Evolutionary conservation across 1,140 invertebrate species (phyloP), one percentile per base, ranked within the genome.

Genomic region (Triops longicaudatus): DNA sequence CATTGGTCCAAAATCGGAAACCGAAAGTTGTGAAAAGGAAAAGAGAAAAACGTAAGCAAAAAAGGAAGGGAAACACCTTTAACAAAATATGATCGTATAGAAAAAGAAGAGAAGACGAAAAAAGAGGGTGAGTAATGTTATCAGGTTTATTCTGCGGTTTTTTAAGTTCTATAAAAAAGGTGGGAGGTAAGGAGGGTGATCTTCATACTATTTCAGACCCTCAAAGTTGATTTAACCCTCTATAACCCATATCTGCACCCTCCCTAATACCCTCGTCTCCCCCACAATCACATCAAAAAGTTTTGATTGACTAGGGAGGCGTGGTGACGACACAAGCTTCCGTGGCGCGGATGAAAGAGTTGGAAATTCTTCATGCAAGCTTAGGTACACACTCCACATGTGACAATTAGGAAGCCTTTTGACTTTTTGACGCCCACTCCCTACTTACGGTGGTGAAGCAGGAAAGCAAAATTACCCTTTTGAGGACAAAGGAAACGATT

Each of bases 271-370:
- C 50, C 9, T 22, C 50, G 2, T 37, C 31, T 37, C 22, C 50
- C 50, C 50, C 50, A 63, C 50, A 63, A 63, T 63, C 50, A n/a
- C 50, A 63, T 63, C 50, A 63, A 63, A 37, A 63, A 63, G 50
- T 63, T 63, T 63, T 22, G 50, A 63, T 17, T 63, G 50, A 63
- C 50, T n/a, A 63, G 50, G 22, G 50, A 63, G 50, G 50, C 50
- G 50, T 63, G 50, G 50, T 22, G 22, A 6, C 14, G 17, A 63
- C 10, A 63, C 50, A 63, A 63, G 50, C 50, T 63, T 63, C 50
- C 50, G 50, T 63, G 50, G 50, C 6, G 50, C 50, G 14, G 50
- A 17, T 63, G 17, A 63, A 63, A 63, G 50, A 63, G 50, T 63
- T 63, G 22, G 50, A 63, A 63, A 22, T 63, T 63, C 50, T 63